phyloP scores from a whole-genome alignment of 2,888 invertebrate species.

The Caenorhabditis becei region DNA sequence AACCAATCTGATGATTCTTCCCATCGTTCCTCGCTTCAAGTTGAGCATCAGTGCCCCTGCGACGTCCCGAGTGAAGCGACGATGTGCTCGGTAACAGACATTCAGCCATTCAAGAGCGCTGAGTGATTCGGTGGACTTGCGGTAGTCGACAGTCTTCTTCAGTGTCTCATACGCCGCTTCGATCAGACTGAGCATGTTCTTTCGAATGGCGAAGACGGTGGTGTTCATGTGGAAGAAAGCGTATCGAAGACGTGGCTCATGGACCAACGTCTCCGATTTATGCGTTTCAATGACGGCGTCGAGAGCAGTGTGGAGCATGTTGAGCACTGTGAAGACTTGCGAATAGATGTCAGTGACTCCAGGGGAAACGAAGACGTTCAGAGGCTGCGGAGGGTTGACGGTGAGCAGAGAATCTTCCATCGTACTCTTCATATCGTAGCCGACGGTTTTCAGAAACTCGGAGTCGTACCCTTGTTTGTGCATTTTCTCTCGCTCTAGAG shows the following conservation, averaged over 20 bases:
- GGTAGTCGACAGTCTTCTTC: conserved; percentile 36
- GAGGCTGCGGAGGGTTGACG: conserved; percentile 42
- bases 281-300: conserved; percentile 50
- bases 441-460: conserved; percentile 43
- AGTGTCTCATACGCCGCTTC: conserved; percentile 50
- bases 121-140: neutral
- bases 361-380: conserved; percentile 49
- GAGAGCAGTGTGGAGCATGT: conserved; percentile 48
- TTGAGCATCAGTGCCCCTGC: conserved; percentile 51
- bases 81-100: conserved; percentile 49
- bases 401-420: conserved; percentile 29
- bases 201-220: conserved; percentile 50
- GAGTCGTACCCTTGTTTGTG: conserved; percentile 39
- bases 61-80: conserved; percentile 41
- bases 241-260: conserved; percentile 56
- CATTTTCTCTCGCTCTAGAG: conserved; percentile 35
- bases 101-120: conserved; percentile 47
- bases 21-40: conserved; percentile 49
- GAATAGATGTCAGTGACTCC: conserved; percentile 45
- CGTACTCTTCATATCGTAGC: conserved; percentile 49
- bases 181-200: conserved; percentile 52
- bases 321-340: conserved; percentile 50
- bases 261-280: conserved; percentile 44
- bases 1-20: conserved; percentile 49
- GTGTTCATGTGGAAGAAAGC: conserved; percentile 58